Evolutionary conservation across 2,888 invertebrate species (phyloP).

Genomic region (Amiota minor): DNA sequence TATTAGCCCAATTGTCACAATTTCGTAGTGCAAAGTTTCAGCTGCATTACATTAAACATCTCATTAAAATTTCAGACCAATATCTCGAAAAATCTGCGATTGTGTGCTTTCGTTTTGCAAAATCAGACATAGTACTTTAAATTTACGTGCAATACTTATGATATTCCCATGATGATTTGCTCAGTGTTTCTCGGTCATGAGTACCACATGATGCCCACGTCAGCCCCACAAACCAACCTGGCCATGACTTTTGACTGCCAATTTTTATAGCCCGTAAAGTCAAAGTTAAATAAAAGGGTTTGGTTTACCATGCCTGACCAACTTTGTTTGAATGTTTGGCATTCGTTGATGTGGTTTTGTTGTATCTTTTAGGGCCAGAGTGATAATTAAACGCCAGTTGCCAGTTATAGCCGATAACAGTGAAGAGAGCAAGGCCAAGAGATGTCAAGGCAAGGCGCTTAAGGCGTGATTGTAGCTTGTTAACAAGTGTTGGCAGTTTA

Average conservation of each 20-base stretch:
- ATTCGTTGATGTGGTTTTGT: conserved; percentile 42
- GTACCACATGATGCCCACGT: too few species aligned
- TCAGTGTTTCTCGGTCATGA: too few species aligned
- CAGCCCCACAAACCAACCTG: not conserved
- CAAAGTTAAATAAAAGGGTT: conserved; percentile 27
- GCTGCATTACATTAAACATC: too few species aligned
- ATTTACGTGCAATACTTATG: too few species aligned
- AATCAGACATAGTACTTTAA: too few species aligned
- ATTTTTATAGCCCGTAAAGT: conserved; percentile 30
- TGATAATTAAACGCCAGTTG: conserved; percentile 26
- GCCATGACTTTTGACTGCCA: conserved; percentile 18
- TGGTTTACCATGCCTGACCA: conserved; percentile 43
- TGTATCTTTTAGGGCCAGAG: conserved; percentile 37
- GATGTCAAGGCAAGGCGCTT: conserved; percentile 48
- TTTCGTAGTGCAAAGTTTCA: too few species aligned
- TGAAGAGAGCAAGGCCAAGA: conserved; percentile 8
- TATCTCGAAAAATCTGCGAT: too few species aligned
- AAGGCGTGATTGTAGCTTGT: conserved; percentile 70
- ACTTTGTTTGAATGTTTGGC: conserved; percentile 43
- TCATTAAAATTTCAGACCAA: too few species aligned
- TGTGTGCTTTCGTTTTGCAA: too few species aligned
- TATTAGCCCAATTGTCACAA: too few species aligned
- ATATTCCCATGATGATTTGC: too few species aligned
- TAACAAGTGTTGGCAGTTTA: conserved; percentile 71
- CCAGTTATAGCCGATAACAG: not conserved